Percentiles rank a stretch among this genome's conserved stretches.
Evolutionary conservation across 2,888 invertebrate genomes (phyloP).

Genomic region (Phymatocera aterrima): DNA sequence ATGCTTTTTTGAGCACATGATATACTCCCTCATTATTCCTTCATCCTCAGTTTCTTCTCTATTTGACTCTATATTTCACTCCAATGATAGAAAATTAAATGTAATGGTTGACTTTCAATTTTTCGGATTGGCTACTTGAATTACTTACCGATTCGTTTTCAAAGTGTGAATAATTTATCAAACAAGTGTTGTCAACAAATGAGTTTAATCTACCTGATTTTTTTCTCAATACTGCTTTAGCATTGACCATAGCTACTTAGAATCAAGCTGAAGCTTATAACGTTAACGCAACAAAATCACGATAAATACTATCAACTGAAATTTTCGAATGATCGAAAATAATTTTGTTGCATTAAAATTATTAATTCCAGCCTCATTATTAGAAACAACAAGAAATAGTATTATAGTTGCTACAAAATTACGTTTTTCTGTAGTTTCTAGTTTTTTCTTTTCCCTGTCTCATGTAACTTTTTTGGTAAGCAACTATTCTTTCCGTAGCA

Average conservation of each 20-base stretch:
- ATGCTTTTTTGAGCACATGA: constrained; percentile 29
- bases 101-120: background rate
- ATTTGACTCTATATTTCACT: background rate
- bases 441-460: background rate
- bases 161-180: background rate
- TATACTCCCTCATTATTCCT: background rate
- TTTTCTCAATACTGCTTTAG: background rate
- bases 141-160: constrained; percentile 27
- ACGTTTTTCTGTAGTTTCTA: background rate
- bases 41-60: background rate
- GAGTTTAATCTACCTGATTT: background rate
- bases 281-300: background rate
- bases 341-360: too few species aligned
- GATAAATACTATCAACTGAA: too few species aligned
- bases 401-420: constrained; percentile 3
- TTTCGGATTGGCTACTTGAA: background rate
- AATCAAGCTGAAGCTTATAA: too few species aligned
- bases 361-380: too few species aligned
- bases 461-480: background rate
- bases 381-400: background rate
- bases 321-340: too few species aligned
- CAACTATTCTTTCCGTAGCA: constrained; percentile 5
- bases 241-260: too few species aligned
- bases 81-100: background rate
- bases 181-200: constrained; percentile 1